These are phyloP conservation scores for Apostichopus leukothele DNA, from an alignment of 53 echinoderm and acorn worm genomes.

Conservation along the genomic window DNA sequence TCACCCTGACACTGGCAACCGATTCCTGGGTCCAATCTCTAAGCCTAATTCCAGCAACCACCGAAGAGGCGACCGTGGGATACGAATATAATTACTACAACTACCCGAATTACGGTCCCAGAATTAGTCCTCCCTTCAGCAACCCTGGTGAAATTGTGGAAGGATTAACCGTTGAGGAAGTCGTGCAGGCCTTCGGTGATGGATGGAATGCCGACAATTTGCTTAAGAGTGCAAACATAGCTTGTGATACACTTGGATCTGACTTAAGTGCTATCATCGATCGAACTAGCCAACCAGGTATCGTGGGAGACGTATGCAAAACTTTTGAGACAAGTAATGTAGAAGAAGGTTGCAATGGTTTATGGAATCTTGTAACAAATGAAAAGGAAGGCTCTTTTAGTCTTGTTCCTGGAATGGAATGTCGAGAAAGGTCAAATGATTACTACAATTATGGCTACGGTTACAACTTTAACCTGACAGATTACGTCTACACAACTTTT, in stretches of 20 bases:
- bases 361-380: not conserved
- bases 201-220: constrained; percentile 13
- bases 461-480: not conserved
- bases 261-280: not conserved
- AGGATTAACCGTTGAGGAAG: constrained; percentile 7
- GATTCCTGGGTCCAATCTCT: too few relatives aligned
- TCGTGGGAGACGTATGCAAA: not conserved
- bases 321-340: not conserved
- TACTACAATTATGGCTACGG: not conserved
- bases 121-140: constrained; percentile 12
- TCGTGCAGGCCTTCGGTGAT: not conserved
- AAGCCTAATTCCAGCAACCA: too few relatives aligned
- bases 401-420: not conserved
- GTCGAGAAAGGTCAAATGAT: not conserved
- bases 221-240: not conserved
- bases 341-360: not conserved
- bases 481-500: too few relatives aligned
- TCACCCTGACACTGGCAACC: too few relatives aligned
- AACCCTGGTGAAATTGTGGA: not conserved
- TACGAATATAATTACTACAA: not conserved
- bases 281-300: not conserved
- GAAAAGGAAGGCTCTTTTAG: not conserved
- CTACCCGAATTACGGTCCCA: not conserved
- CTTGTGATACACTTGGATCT: not conserved
- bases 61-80: too few relatives aligned